These are phyloP conservation scores for Triplophysa yarkandensis DNA, from an alignment of 2,797 vertebrate genomes.

Conservation along the genomic window DNA sequence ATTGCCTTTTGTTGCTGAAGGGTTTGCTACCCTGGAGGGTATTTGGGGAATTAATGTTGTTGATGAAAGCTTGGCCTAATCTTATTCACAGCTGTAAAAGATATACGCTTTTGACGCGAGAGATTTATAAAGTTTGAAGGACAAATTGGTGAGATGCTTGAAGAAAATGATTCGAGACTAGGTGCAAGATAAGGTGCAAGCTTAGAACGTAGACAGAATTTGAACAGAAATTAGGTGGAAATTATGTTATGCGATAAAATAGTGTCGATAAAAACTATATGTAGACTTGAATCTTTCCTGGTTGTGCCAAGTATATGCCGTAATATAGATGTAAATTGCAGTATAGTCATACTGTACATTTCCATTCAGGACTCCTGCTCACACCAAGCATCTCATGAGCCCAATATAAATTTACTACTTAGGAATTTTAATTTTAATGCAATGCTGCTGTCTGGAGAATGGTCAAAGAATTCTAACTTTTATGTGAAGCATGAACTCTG, in stretches of 20 bases:
- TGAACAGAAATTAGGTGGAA: no score
- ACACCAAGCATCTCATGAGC: slow-evolving; percentile 36
- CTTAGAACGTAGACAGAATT: no score
- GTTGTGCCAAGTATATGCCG: neutral
- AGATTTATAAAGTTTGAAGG: neutral
- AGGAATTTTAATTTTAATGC: slow-evolving; percentile 55
- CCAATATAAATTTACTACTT: slow-evolving; percentile 43
- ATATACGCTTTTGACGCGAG: neutral
- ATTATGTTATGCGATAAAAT: no score
- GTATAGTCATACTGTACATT: neutral
- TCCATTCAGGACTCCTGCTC: slow-evolving; percentile 7
- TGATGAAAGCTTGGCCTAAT: neutral
- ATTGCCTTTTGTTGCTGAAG: slow-evolving; percentile 16
- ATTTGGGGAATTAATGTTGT: neutral
- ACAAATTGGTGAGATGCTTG: neutral
- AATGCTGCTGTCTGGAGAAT: slow-evolving; percentile 49
- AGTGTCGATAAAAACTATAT: no score
- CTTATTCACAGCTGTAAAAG: slow-evolving; percentile 1
- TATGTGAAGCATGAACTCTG: slow-evolving; percentile 44
- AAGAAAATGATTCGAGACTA: neutral
- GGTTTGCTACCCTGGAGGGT: neutral
- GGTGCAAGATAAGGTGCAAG: slow-evolving; percentile 19
- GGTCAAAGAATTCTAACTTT: slow-evolving; percentile 63
- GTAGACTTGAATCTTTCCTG: no score
- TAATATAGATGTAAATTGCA: neutral